Conservation (phyloP, 1,140 invertebrate species). For the Lepidostoma basale region DNA sequence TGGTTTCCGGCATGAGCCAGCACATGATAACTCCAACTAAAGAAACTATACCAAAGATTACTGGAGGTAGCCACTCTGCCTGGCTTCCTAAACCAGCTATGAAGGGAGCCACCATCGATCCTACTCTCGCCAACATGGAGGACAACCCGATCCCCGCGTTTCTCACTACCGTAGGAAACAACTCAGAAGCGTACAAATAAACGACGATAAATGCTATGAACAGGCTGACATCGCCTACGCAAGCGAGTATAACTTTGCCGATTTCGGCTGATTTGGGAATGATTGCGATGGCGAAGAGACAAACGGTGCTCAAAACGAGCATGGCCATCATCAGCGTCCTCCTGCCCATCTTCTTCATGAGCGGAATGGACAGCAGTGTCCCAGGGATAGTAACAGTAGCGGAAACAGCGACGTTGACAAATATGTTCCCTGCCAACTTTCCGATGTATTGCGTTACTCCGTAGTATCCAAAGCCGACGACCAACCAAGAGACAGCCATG, state of each 20-base stretch:
- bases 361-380: slow-evolving; percentile 66
- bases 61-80: slow-evolving; percentile 66
- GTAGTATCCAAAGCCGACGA: slow-evolving; percentile 76
- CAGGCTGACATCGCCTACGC: slow-evolving; percentile 71
- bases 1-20: slow-evolving; percentile 76
- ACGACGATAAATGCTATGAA: slow-evolving; percentile 70
- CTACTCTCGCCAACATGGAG: slow-evolving; percentile 71
- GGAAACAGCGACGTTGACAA: slow-evolving; percentile 73
- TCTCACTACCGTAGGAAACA: slow-evolving; percentile 72
- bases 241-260: slow-evolving; percentile 63
- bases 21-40: slow-evolving; percentile 69
- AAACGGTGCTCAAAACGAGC: slow-evolving; percentile 63
- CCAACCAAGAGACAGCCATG: slow-evolving; percentile 73
- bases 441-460: slow-evolving; percentile 78
- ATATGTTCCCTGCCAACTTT: slow-evolving; percentile 72
- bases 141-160: slow-evolving; percentile 71
- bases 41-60: slow-evolving; percentile 71
- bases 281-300: slow-evolving; percentile 63
- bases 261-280: slow-evolving; percentile 58
- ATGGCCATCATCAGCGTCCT: slow-evolving; percentile 64
- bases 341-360: slow-evolving; percentile 66
- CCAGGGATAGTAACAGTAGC: slow-evolving; percentile 68
- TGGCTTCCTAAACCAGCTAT: slow-evolving; percentile 59
- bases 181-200: slow-evolving; percentile 71
- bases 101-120: slow-evolving; percentile 71